phyloP scores from a whole-genome alignment of 1,140 invertebrate genomes.

The Procambarus clarkii region DNA sequence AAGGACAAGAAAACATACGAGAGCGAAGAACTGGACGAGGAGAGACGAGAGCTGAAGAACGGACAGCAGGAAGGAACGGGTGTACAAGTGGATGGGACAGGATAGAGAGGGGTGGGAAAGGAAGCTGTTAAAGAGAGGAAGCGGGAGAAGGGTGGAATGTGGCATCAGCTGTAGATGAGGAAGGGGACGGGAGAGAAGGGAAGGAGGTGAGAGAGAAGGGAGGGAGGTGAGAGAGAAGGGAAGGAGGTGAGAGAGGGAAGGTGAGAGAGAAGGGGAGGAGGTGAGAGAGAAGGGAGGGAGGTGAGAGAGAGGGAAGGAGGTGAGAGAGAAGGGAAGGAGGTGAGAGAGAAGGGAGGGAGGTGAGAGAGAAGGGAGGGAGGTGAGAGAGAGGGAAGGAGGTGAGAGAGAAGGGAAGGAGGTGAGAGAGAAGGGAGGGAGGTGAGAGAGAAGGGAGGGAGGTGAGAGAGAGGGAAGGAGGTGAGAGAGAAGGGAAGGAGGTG shows the following conservation, averaged over 20 bases:
- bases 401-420: neutral
- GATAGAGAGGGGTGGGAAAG: neutral
- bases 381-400: neutral
- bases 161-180: too few relatives aligned
- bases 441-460: too few relatives aligned
- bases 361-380: neutral
- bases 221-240: neutral
- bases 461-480: neutral
- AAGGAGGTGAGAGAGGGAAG: constrained; percentile 11
- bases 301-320: neutral
- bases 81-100: neutral
- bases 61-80: neutral
- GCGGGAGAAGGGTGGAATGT: too few relatives aligned
- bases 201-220: neutral
- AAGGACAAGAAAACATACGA: neutral
- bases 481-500: too few relatives aligned
- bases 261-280: neutral
- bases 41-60: neutral
- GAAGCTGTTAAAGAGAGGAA: too few relatives aligned
- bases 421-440: too few relatives aligned
- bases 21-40: neutral
- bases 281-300: neutral
- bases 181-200: neutral
- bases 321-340: too few relatives aligned
- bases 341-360: neutral